Evolutionary conservation across 2,888 invertebrate genomes (phyloP), one percentile per base, ranked within the genome.

Genomic region (Dryococelus australis): DNA sequence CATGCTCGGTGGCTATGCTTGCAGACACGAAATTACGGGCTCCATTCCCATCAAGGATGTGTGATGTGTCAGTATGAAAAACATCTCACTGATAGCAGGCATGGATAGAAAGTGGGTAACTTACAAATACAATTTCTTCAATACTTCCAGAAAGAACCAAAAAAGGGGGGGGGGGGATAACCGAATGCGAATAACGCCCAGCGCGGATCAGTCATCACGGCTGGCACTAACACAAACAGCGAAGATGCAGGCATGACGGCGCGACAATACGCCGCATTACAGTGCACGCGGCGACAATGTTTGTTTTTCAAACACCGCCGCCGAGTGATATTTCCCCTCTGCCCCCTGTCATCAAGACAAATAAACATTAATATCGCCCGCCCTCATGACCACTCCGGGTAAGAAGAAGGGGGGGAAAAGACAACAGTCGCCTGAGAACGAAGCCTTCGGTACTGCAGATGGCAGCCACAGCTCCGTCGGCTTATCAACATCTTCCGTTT

Each of bases 401-500:
- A n/a, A n/a, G n/a, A n/a, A n/a, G n/a, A n/a, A 20, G 10, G 10
- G 65, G 10, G 65, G 65, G 65, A 65, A 65, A 65, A 65, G n/a
- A 20, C 65, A 65, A 65, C 65, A 65, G n/a, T 65, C 65, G 65
- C 65, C 20, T 20, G 65, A 65, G 65, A 24, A 24, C 20, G 65
- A 65, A 65, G 65, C n/a, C n/a, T 20, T n/a, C 65, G 65, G 51
- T 65, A 9, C 65, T n/a, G 13, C 65, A 65, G 65, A 65, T 65
- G 65, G 65, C 65, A 65, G 65, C 65, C 65, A 65, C 65, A 65
- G 16, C 16, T 8, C 8, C 20, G 65, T 65, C n/a, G 65, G 65
- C 65, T 65, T 65, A 65, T 65, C 65, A 65, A n/a, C 65, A 47
- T 65, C n/a, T 65, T 65, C 65, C 65, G 65, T 65, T 65, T 24